Percentiles rank a stretch among this genome's conserved stretches.
Evolutionary conservation across 1,140 invertebrate genomes (phyloP).

Genomic region (Brachionus plicatilis): DNA sequence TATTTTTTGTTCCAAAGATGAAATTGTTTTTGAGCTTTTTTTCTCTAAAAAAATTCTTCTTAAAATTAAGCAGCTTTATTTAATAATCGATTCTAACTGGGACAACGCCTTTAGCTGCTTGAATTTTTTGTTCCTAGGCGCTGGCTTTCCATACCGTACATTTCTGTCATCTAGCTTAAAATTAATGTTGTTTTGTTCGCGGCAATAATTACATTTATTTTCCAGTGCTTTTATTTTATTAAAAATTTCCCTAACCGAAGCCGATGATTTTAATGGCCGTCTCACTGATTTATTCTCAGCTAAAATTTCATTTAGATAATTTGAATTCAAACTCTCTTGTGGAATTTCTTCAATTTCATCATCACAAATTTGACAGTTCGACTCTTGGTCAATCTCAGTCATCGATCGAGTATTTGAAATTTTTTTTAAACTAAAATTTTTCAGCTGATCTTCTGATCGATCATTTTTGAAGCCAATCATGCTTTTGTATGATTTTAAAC

Average conservation of each 20-base stretch:
- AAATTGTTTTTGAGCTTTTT: neutral
- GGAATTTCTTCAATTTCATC: neutral
- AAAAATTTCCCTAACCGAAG: neutral
- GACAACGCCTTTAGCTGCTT: neutral
- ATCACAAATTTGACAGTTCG: neutral
- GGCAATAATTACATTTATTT: constrained; percentile 31
- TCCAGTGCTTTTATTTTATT: neutral
- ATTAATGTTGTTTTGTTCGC: constrained; percentile 19
- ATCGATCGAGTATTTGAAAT: neutral
- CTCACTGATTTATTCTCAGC: neutral
- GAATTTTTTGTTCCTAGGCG: constrained; percentile 10
- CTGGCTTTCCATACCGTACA: constrained; percentile 5
- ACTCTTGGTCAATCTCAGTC: neutral
- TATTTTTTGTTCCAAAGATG: too few species aligned
- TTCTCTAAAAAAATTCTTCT: too few species aligned
- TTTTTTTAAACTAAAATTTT: constrained; percentile 15
- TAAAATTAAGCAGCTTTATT: neutral
- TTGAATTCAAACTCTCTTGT: neutral
- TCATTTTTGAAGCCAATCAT: constrained; percentile 16
- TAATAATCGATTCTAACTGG: constrained; percentile 11
- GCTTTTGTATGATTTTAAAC: neutral
- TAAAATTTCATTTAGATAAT: constrained; percentile 4
- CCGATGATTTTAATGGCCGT: neutral
- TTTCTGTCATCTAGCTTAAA: constrained; percentile 29
- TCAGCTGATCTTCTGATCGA: neutral